Evolutionary conservation across 92 coral and sea anemone genomes (phyloP).

Genomic region (Palythoa grandiflora): DNA sequence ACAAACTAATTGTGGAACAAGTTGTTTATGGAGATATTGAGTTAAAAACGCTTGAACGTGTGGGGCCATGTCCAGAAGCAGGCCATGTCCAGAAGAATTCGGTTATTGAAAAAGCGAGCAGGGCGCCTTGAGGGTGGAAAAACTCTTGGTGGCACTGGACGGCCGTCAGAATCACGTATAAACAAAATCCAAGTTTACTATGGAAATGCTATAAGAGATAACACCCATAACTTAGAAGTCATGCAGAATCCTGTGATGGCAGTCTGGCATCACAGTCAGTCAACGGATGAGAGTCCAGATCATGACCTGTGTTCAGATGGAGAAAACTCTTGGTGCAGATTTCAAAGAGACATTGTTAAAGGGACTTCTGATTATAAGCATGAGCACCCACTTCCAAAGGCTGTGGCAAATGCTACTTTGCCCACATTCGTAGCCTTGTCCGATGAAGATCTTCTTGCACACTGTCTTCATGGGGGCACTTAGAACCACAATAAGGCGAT

Average conservation of each 20-base stretch:
- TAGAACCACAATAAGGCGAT: constrained; percentile 76
- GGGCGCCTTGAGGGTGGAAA: constrained; percentile 55
- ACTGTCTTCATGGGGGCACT: constrained; percentile 67
- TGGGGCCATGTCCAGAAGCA: constrained; percentile 69
- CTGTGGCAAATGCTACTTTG: constrained; percentile 48
- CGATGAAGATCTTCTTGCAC: constrained; percentile 33
- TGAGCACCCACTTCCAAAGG: constrained; percentile 54
- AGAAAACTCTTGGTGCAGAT: background rate
- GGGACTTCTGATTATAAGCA: constrained; percentile 30
- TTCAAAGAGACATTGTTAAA: background rate
- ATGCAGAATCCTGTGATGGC: constrained; percentile 69
- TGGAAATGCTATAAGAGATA: constrained; percentile 65
- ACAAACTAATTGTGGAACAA: constrained; percentile 44
- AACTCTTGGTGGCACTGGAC: constrained; percentile 61
- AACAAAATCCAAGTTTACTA: constrained; percentile 61
- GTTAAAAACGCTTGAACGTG: constrained; percentile 60
- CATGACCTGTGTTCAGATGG: constrained; percentile 42
- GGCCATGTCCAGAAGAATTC: constrained; percentile 64
- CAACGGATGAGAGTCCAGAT: constrained; percentile 59
- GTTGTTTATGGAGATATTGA: constrained; percentile 53
- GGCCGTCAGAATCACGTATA: constrained; percentile 49
- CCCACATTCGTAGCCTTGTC: constrained; percentile 53
- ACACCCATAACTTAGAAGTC: constrained; percentile 43
- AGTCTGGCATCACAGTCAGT: constrained; percentile 62
- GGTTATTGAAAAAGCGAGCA: constrained; percentile 60